These are phyloP conservation scores for Drosophila navojoa DNA, from an alignment of 1,140 invertebrate genomes.

Conservation along the genomic window DNA sequence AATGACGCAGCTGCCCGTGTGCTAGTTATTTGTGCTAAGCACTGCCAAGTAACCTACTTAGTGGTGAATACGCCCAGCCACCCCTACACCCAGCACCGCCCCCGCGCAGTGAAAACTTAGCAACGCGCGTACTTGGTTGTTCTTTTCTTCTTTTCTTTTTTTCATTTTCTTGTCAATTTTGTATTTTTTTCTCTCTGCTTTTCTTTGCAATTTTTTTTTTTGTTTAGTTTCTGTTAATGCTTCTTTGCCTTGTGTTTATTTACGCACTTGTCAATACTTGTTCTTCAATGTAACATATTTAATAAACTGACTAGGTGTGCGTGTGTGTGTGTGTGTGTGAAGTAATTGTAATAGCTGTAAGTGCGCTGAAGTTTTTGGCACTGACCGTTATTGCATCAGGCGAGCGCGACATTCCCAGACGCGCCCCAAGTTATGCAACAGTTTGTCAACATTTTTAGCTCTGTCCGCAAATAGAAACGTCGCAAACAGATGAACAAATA, in stretches of 20 bases:
- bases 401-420: conserved; percentile 76
- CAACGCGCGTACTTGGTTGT: conserved; percentile 68
- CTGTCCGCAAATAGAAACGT: conserved; percentile 48
- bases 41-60: conserved; percentile 78
- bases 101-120: conserved; percentile 60
- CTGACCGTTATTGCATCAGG: conserved; percentile 68
- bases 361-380: conserved; percentile 70
- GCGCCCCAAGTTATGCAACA: conserved; percentile 75
- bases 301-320: conserved; percentile 4
- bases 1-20: conserved; percentile 56
- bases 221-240: neutral
- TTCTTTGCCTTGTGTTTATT: conserved; percentile 41
- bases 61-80: conserved; percentile 20
- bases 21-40: conserved; percentile 75
- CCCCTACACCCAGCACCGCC: neutral
- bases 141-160: too few species aligned
- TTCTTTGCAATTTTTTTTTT: conserved; percentile 37
- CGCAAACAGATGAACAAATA: conserved; percentile 26
- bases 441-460: conserved; percentile 66
- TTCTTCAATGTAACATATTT: conserved; percentile 10
- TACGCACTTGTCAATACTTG: conserved; percentile 46
- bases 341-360: conserved; percentile 38
- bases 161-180: too few species aligned
- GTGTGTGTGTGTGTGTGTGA: conserved; percentile 7
- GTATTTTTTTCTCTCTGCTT: too few species aligned